Evolutionary conservation across 2,797 vertebrate species (phyloP), one percentile per base, ranked within the genome.

Genomic region (Mormyrops boulengeri): DNA sequence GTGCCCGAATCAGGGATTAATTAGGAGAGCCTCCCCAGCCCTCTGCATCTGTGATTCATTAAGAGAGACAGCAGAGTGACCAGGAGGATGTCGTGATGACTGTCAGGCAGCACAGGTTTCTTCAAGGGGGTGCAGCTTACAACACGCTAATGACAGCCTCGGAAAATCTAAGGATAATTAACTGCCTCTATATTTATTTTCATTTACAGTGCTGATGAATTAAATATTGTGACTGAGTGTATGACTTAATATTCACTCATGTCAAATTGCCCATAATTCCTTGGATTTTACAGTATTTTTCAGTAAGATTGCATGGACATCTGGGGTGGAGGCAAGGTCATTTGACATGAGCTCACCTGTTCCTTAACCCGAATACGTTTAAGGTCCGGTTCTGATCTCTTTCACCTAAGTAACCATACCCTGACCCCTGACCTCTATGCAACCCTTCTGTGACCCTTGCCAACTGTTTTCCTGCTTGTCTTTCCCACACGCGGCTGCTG

Each of bases 1-100:
- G 38, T 52, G 57, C 30, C 30, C 53, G 84, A 86, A 86, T 86
- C 57, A 50, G 89, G 84, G n/a, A 38, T 57, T 89, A 77, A 87
- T 89, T 55, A 89, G 85, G 22, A 19, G 7, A 17, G 34, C 73
- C 41, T 77, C 62, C 41, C 22, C 62, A 17, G 11, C 26, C 49
- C 30, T 49, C 34, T 4, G 84, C 49, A 14, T 55, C 85, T 77
- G 22, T 85, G 60, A 77, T 50, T 53, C 84, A n/a, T 50, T 50
- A 60, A 30, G 41, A 22, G 8, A 69, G 57, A 66, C 41, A 5
- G 4, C 34, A 2, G 17, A 12, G 44, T 66, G 82, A 69, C 50
- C 60, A 14, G 82, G 57, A 66, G 26, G 50, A 41, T 14, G 17
- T 47, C 44, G 12, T 11, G 5, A 52, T n/a, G 12, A 50, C 8